Evolutionary conservation across 2,888 invertebrate genomes (phyloP).

Genomic region (Agrotis ipsilon): DNA sequence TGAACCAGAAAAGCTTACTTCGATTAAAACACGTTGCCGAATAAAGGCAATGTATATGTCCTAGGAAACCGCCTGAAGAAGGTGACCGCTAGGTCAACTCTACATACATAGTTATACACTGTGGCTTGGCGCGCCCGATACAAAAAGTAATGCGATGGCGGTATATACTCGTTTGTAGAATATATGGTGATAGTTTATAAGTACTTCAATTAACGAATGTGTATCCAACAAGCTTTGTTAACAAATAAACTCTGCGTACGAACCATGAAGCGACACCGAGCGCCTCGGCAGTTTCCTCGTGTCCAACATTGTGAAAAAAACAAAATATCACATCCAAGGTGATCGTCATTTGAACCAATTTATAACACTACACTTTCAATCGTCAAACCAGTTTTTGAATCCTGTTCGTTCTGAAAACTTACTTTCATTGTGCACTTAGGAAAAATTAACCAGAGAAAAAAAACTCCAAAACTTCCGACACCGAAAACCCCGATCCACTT

Average conservation of each 20-base stretch:
- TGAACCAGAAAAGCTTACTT: slow-evolving; percentile 6
- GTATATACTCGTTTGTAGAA: too few relatives aligned
- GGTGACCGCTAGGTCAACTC: slow-evolving; percentile 59
- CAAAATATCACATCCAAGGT: slow-evolving; percentile 74
- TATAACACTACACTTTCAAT: slow-evolving; percentile 86
- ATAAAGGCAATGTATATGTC: slow-evolving; percentile 41
- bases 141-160: slow-evolving; percentile 6
- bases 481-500: slow-evolving; percentile 75
- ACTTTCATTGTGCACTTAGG: slow-evolving; percentile 81
- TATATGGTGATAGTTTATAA: not conserved
- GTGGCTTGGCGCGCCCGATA: slow-evolving; percentile 28
- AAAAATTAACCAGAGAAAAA: slow-evolving; percentile 75
- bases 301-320: slow-evolving; percentile 84
- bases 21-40: slow-evolving; percentile 38
- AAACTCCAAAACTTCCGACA: slow-evolving; percentile 73
- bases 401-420: slow-evolving; percentile 83
- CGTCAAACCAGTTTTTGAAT: slow-evolving; percentile 82
- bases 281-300: slow-evolving; percentile 86
- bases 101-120: slow-evolving; percentile 42
- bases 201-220: not conserved
- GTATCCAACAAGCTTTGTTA: slow-evolving; percentile 45
- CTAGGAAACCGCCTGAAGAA: slow-evolving; percentile 62
- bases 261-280: slow-evolving; percentile 86
- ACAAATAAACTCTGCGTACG: slow-evolving; percentile 69
- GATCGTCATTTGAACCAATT: slow-evolving; percentile 81